Evolutionary conservation across 2,888 invertebrate species (phyloP).

Genomic region (Coenonympha arcania): DNA sequence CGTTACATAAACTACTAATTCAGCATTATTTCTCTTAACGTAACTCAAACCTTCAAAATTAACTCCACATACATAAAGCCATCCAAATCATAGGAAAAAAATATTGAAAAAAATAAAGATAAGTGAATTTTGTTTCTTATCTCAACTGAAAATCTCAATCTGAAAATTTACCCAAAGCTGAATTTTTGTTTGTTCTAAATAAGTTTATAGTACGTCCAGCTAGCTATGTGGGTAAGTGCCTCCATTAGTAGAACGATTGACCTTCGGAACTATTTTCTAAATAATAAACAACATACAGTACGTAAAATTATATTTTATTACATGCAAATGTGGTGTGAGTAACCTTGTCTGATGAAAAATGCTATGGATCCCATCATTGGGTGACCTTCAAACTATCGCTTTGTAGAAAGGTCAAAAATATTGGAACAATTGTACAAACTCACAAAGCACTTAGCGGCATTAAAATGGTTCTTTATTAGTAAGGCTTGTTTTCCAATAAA

Average conservation of each 20-base stretch:
- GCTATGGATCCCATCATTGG: constrained; percentile 26
- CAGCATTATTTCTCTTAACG: too few species aligned
- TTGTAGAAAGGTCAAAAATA: constrained; percentile 37
- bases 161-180: neutral
- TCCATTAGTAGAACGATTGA: too few species aligned
- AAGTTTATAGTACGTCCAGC: neutral
- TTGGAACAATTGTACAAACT: constrained; percentile 35
- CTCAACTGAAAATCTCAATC: too few species aligned
- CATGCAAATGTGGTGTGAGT: constrained; percentile 7
- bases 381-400: constrained; percentile 34
- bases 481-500: constrained; percentile 13
- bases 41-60: too few species aligned
- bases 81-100: too few species aligned
- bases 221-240: too few species aligned
- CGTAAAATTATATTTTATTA: neutral
- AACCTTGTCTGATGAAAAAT: constrained; percentile 22
- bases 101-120: neutral
- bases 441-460: constrained; percentile 33
- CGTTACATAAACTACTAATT: too few species aligned
- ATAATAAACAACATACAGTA: neutral
- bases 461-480: constrained; percentile 32
- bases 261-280: too few species aligned
- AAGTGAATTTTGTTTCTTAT: neutral
- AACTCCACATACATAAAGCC: too few species aligned
- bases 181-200: neutral